Conservation (phyloP, 2,888 invertebrate species). For the Patella depressa region DNA sequence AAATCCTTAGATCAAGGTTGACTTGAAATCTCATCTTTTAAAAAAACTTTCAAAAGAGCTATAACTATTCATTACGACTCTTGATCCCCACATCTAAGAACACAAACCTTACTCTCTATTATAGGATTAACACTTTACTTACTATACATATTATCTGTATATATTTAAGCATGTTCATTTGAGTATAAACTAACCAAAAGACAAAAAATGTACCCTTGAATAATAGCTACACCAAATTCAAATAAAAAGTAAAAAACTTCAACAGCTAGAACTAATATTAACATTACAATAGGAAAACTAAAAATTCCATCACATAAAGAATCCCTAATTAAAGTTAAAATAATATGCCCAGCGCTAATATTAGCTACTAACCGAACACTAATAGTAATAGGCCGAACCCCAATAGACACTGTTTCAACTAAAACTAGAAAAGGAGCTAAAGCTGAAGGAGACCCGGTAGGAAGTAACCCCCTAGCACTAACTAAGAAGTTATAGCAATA, state of each 20-base stretch:
- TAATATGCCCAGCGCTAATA: conserved; percentile 82
- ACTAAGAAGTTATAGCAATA: conserved; percentile 78
- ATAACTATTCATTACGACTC: no score
- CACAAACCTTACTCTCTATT: no score
- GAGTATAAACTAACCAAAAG: conserved; percentile 42
- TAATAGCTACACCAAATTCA: conserved; percentile 47
- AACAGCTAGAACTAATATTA: conserved; percentile 17
- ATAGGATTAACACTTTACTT: no score
- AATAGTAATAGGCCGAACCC: conserved; percentile 74
- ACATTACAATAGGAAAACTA: neutral
- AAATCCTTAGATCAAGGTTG: conserved; percentile 41
- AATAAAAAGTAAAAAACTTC: conserved; percentile 38
- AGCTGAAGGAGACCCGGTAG: conserved; percentile 78
- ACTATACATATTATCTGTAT: neutral
- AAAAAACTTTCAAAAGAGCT: no score
- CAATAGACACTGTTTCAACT: conserved; percentile 83
- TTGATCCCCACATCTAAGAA: no score
- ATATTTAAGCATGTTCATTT: conserved; percentile 38
- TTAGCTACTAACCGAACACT: conserved; percentile 82
- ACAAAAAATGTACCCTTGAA: conserved; percentile 52
- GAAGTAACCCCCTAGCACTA: conserved; percentile 80
- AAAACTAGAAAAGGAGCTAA: conserved; percentile 82
- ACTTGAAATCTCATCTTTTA: conserved; percentile 25
- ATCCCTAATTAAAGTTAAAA: conserved; percentile 77
- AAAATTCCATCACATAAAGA: conserved; percentile 26